phyloP scores from a whole-genome alignment of 2,797 vertebrate species.

The Phalanger gymnotis region DNA sequence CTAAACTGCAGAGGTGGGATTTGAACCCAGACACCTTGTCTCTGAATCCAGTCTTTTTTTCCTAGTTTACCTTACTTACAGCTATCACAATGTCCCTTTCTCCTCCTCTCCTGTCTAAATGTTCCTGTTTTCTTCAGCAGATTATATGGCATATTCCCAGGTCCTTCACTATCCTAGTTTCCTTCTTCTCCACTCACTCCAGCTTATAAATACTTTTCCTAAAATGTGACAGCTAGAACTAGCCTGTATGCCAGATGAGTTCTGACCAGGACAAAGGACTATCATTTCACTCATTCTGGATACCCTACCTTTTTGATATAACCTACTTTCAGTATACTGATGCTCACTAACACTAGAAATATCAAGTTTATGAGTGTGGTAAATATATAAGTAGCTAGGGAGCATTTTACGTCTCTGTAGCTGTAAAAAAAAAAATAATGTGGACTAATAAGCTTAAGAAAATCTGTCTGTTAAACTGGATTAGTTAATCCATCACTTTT shows the following conservation, averaged over 20 bases:
- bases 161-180: neutral
- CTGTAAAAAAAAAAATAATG: constrained; percentile 10
- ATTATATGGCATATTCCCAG: neutral
- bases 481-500: neutral
- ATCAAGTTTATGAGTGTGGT: neutral
- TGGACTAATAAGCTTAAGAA: constrained; percentile 19
- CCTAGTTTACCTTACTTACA: neutral
- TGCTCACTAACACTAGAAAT: neutral
- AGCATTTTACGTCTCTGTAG: neutral
- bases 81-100: neutral
- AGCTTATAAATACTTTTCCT: neutral
- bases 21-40: neutral
- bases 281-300: neutral
- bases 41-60: neutral
- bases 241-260: neutral
- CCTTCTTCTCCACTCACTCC: neutral
- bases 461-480: neutral
- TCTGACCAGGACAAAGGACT: neutral
- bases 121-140: neutral
- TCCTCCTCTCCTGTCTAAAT: neutral
- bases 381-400: neutral
- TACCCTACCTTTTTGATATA: neutral
- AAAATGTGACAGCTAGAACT: neutral
- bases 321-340: neutral
- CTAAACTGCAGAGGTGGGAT: neutral